Evolutionary conservation across 2,888 invertebrate species (phyloP), one percentile per base, ranked within the genome.

Genomic region (Villa cingulata): DNA sequence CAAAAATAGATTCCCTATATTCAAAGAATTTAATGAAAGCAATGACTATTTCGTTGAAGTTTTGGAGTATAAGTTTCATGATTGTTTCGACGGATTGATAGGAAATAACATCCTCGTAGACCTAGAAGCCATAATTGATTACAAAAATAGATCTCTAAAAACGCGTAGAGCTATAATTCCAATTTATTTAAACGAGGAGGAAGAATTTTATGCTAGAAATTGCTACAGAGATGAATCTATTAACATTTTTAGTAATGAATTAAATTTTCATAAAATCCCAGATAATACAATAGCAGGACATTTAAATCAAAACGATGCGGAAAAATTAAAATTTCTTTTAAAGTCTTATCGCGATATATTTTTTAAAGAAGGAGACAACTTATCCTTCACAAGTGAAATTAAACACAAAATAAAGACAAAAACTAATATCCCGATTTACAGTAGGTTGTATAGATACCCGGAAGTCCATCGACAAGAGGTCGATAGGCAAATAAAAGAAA

Each of bases 381-480:
- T 43, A 14, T 42, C 36, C 15, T 48, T 41, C 14, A 48, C 48
- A 3, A 38, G 38, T n/a, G 29, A 41, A 10, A 38, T 41, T 4
- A 34, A 45, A 37, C 42, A 49, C 34, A 38, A 19, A 38, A 49
- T 49, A 12, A 45, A 16, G 15, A 49, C 46, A n/a, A 34, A 38
- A 38, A 49, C 18, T 23, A 48, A 47, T n/a, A 36, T 42, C n/a
- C 49, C 51, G n/a, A 47, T 51, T 9, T 50, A 47, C 41, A 47
- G 34, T 7, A 48, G 43, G 36, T 23, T 20, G 4, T 51, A 53
- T 39, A 23, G 53, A 14, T 53, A 53, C 38, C 48, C 53, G 14
- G 45, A 47, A 39, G 40, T 53, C 14, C 51, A 53, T 45, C 19
- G 50, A 20, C 19, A 48, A 36, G 51, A 53, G 41, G 53, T 50